Percentiles rank a stretch among this genome's conserved stretches.
Evolutionary conservation across 2,888 invertebrate species (phyloP).

Genomic region (Ceriagrion tenellum): DNA sequence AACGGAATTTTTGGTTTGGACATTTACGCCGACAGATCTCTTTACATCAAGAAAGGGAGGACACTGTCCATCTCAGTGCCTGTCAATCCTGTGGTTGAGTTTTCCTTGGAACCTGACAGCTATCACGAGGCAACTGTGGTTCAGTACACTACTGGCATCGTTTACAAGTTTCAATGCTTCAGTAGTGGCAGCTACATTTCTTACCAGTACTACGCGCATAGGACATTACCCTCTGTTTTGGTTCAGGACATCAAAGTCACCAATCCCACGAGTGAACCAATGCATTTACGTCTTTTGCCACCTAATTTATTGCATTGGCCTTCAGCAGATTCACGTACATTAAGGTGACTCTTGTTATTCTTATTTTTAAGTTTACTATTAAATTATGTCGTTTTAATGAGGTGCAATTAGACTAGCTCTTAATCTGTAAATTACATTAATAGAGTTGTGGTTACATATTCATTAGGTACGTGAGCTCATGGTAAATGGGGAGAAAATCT

Average conservation of each 20-base stretch:
- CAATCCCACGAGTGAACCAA: conserved; percentile 84
- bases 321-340: conserved; percentile 80
- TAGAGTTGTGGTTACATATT: too few species aligned
- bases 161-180: conserved; percentile 85
- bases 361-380: background rate
- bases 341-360: conserved; percentile 75
- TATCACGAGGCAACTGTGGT: conserved; percentile 85
- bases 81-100: conserved; percentile 82
- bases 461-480: too few species aligned
- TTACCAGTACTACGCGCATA: conserved; percentile 88
- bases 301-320: conserved; percentile 83
- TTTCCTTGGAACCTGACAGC: conserved; percentile 80
- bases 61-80: conserved; percentile 84
- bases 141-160: conserved; percentile 82
- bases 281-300: conserved; percentile 82
- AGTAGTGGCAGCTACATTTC: conserved; percentile 82
- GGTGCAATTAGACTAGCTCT: background rate
- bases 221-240: conserved; percentile 87
- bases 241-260: conserved; percentile 89
- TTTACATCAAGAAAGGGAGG: conserved; percentile 85
- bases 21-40: conserved; percentile 82
- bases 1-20: conserved; percentile 87
- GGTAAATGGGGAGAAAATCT: too few species aligned
- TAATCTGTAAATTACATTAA: background rate
- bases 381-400: background rate